These are phyloP conservation scores for Glossophaga mutica DNA, from an alignment of 2,797 vertebrate genomes.

Conservation along the genomic window DNA sequence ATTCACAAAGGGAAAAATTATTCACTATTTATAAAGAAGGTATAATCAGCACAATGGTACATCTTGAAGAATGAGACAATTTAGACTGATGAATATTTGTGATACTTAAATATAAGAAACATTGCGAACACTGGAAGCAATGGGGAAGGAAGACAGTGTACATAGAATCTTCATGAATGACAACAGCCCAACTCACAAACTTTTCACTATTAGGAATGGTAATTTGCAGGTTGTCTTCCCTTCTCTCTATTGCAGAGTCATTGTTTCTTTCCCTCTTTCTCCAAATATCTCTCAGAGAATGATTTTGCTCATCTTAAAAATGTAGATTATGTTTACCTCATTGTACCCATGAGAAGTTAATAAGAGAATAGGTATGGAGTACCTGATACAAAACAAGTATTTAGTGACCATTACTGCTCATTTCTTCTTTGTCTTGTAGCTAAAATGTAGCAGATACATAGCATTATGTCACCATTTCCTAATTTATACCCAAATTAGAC, in stretches of 20 bases:
- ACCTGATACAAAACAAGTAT: neutral
- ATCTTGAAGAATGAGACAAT: slow-evolving; percentile 29
- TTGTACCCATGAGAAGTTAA: neutral
- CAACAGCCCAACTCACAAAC: neutral
- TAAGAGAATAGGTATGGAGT: neutral
- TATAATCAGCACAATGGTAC: slow-evolving; percentile 32
- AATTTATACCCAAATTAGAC: neutral
- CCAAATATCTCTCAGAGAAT: neutral
- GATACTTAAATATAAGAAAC: neutral
- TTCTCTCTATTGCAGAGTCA: neutral
- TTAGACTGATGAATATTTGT: neutral
- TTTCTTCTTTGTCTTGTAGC: neutral
- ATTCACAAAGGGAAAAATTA: slow-evolving; percentile 41
- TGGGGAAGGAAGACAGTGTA: neutral
- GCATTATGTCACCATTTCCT: neutral
- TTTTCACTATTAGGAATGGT: neutral
- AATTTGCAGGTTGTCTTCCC: neutral
- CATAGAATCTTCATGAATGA: neutral
- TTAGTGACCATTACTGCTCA: neutral
- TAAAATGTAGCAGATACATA: neutral
- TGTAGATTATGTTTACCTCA: neutral
- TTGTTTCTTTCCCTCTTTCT: neutral
- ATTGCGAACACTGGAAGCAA: neutral
- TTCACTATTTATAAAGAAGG: neutral
- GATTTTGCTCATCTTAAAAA: neutral